phyloP scores from a whole-genome alignment of 1,140 invertebrate genomes.

The Orussus abietinus region DNA sequence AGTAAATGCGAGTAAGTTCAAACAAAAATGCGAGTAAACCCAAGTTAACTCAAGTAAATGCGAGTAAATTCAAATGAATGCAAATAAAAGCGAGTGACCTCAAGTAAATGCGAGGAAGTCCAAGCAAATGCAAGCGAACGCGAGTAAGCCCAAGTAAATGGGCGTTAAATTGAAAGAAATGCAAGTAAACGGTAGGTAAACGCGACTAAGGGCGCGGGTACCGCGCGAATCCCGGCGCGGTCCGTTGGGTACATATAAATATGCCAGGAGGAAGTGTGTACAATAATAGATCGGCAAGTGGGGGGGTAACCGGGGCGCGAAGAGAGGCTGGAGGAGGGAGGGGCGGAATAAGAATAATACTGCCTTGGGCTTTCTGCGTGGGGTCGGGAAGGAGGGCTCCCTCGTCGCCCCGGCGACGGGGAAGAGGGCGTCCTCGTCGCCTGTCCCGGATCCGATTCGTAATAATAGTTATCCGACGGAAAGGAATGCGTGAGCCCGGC shows the following conservation, averaged over 20 bases:
- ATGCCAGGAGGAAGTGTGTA: slow-evolving; percentile 41
- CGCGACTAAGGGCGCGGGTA: slow-evolving; percentile 17
- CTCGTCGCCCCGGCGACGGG: background rate
- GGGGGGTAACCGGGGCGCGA: background rate
- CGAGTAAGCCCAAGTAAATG: no score
- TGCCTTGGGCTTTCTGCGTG: slow-evolving; percentile 4
- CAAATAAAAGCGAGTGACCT: no score
- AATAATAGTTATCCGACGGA: slow-evolving; percentile 27
- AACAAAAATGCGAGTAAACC: no score
- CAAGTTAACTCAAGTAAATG: no score
- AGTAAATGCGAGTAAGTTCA: no score
- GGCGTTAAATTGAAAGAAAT: no score
- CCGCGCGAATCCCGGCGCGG: slow-evolving; percentile 22
- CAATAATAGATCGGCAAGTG: slow-evolving; percentile 37
- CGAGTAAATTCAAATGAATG: no score
- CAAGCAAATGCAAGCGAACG: no score
- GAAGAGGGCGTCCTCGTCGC: slow-evolving; percentile 1
- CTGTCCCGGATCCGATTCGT: slow-evolving; percentile 26
- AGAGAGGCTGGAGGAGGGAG: background rate
- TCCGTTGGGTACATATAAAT: slow-evolving; percentile 35
- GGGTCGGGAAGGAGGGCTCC: background rate
- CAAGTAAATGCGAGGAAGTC: no score
- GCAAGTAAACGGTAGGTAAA: no score
- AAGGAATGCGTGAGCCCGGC: slow-evolving; percentile 15
- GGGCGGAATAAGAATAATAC: background rate